Evolutionary conservation across 2,888 invertebrate genomes (phyloP).

Genomic region (Eurytoma adleriae): DNA sequence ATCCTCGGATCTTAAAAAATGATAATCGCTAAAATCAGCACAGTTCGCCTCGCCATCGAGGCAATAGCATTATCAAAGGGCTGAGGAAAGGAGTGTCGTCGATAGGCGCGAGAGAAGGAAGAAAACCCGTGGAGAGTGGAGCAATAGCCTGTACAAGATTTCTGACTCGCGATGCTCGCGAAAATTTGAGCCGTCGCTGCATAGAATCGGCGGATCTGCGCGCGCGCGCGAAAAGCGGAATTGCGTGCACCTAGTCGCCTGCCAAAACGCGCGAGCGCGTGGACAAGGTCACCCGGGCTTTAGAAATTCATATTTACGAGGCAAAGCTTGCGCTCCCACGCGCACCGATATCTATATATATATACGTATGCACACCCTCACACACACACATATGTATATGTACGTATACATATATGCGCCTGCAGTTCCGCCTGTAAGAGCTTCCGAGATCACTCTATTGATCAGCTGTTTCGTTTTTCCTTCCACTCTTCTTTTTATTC

Average conservation of each 20-base stretch:
- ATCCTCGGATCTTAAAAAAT: conserved; percentile 58
- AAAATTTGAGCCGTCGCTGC: background rate
- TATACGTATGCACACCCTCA: background rate
- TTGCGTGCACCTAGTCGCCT: conserved; percentile 49
- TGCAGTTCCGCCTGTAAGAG: background rate
- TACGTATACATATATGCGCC: background rate
- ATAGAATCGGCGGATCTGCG: too few species aligned
- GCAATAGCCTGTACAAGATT: background rate
- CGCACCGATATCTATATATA: conserved; percentile 7
- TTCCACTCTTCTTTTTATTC: too few species aligned
- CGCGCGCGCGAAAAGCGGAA: conserved; percentile 43
- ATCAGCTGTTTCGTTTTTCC: conserved; percentile 29
- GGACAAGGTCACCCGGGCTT: conserved; percentile 54
- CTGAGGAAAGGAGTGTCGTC: background rate
- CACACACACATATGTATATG: background rate
- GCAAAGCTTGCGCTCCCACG: conserved; percentile 29
- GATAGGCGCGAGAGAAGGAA: background rate
- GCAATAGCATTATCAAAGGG: background rate
- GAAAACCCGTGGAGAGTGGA: background rate
- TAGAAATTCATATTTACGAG: conserved; percentile 51
- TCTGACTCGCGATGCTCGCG: conserved; percentile 4
- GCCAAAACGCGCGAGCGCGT: conserved; percentile 50
- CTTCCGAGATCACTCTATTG: conserved; percentile 34
- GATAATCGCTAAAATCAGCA: conserved; percentile 46
- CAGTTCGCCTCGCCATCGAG: background rate